Base-by-base conservation (phyloP, 2,888 invertebrate species). In the Perizoma affinitatum region DNA sequence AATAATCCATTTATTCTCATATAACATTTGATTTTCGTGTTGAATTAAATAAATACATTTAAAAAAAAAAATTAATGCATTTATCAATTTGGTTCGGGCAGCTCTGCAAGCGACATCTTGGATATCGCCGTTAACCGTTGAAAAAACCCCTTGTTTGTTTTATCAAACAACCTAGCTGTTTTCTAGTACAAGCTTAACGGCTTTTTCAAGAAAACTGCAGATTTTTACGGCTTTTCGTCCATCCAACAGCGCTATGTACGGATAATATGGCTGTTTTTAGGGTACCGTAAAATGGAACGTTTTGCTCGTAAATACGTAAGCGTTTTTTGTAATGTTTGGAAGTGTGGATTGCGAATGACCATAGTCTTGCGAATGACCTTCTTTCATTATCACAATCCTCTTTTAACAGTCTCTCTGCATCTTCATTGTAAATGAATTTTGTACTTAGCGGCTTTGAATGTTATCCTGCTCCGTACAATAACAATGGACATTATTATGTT, bases 221-320 rank as follows among this genome's bases (percentile, higher is more conserved):
- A 22, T 44, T 7, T 22, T 6, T 22, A 11, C 44, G 44, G 6
- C 44, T 44, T 22, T 45, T 41, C 22, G 1, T 48, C 40, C 40
- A 34, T 35, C 10, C 22, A 6, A 36, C 59, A 45, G 34, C 58
- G 34, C 55, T 59, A 55, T 42, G 9, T 45, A 51, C 56, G 58
- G 55, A 46, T 62, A 67, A 63, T 63, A 61, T 63, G 63, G 59
- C 63, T 61, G 47, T 52, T 66, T 69, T 68, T 65, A 67, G 70
- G 65, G 70, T 70, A 65, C 70, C 54, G 68, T 68, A 61, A 66
- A 68, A 61, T 54, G 62, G 11, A 54, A 66, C 62, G 65, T 63
- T 68, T 66, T 49, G 55, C 46, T 61, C 58, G 58, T 65, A 65
- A 65, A 65, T 68, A 59, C 57, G 61, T 56, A 62, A 58, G 50